Conservation (phyloP, 2,888 invertebrate species). For the Periphyllus acericola region DNA sequence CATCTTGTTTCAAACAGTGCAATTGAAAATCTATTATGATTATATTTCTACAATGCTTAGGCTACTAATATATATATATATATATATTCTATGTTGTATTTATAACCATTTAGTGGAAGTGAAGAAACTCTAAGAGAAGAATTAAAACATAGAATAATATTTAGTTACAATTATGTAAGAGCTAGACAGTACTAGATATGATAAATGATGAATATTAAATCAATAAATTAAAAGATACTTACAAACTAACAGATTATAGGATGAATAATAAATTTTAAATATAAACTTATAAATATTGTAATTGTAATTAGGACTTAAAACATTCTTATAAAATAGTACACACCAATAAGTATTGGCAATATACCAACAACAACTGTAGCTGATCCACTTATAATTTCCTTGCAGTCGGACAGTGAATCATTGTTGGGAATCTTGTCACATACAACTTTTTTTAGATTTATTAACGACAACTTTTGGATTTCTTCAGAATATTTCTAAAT, state of each 20-base stretch:
- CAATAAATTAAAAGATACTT: conserved; percentile 17
- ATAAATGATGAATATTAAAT: conserved; percentile 22
- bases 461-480: background rate
- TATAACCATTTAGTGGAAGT: background rate
- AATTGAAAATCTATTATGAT: background rate
- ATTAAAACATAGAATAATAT: background rate
- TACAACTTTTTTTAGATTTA: background rate
- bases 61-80: background rate
- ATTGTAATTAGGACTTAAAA: conserved; percentile 34
- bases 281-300: conserved; percentile 11
- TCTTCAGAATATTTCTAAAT: background rate
- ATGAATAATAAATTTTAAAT: conserved; percentile 29
- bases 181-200: background rate
- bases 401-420: background rate
- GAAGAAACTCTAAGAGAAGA: conserved; percentile 9
- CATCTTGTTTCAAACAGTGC: background rate
- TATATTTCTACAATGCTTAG: background rate
- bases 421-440: background rate
- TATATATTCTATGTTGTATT: background rate
- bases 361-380: background rate
- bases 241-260: conserved; percentile 46
- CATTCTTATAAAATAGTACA: conserved; percentile 29
- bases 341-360: conserved; percentile 10
- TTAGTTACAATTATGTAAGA: background rate
- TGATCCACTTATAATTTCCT: background rate